These are phyloP conservation scores for Cryptocheilus praepositus DNA, from an alignment of 2,888 invertebrate genomes.

Conservation along the genomic window DNA sequence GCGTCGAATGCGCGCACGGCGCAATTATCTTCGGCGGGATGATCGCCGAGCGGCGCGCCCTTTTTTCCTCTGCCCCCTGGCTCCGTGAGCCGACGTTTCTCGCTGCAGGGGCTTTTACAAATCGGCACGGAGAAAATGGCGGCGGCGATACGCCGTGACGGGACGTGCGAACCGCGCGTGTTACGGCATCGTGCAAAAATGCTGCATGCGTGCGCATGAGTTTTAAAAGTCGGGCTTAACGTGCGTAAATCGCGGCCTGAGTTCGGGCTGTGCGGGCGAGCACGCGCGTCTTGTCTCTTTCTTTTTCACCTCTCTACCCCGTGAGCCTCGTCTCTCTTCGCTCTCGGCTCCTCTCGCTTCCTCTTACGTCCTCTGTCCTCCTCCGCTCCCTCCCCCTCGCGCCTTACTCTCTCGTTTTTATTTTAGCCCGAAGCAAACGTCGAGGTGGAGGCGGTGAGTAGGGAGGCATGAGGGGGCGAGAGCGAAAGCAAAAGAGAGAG, in stretches of 20 bases:
- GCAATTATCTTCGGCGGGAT: too few species aligned
- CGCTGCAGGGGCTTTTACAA: too few species aligned
- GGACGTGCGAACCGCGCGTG: conserved; percentile 2
- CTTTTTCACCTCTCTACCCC: conserved; percentile 15
- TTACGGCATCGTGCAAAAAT: conserved; percentile 20
- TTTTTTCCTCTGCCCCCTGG: too few species aligned
- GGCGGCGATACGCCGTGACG: not conserved
- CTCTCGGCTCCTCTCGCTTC: conserved; percentile 10
- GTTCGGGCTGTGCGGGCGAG: conserved; percentile 42
- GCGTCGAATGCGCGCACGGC: too few species aligned
- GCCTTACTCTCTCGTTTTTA: conserved; percentile 56
- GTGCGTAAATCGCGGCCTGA: conserved; percentile 59
- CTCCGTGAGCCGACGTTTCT: too few species aligned
- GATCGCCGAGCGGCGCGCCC: too few species aligned
- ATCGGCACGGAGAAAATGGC: conserved; percentile 1
- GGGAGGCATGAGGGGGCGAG: conserved; percentile 23
- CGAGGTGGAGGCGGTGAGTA: conserved; percentile 48
- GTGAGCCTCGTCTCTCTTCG: not conserved
- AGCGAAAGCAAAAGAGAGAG: conserved; percentile 24
- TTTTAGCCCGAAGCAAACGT: conserved; percentile 66
- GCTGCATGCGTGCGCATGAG: conserved; percentile 21
- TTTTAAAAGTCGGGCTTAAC: conserved; percentile 57
- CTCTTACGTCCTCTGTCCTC: conserved; percentile 19
- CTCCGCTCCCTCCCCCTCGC: conserved; percentile 41
- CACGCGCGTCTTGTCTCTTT: conserved; percentile 25